Conservation (phyloP, 2,113 vertebrate genomes). For the Octodon degus region DNA sequence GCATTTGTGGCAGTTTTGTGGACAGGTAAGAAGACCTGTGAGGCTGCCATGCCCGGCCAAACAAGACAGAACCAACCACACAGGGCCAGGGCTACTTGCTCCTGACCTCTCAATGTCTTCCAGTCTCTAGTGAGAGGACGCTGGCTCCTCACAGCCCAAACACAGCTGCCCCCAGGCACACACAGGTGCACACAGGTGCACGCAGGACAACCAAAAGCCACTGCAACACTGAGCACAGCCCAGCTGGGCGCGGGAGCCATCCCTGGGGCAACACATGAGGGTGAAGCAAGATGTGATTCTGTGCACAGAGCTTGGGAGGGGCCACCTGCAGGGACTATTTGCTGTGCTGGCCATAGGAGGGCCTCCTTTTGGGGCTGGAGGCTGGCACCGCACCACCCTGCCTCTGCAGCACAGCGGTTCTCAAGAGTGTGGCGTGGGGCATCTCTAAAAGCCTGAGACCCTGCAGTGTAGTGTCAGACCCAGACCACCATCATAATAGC, state of each 20-base stretch:
- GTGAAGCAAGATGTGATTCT: neutral
- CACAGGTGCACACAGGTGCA: accelerated
- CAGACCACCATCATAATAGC: accelerated
- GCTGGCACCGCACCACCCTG: accelerated
- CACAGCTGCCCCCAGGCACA: accelerated
- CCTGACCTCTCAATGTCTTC: accelerated
- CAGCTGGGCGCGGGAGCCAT: neutral
- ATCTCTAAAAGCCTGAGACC: neutral
- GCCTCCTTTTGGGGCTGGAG: neutral
- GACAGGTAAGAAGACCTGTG: accelerated
- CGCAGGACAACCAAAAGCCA: accelerated
- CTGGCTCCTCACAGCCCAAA: neutral
- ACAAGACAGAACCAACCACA: neutral
- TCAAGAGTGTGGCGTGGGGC: too few relatives aligned
- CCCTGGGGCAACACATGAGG: too few relatives aligned
- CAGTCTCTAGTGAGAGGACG: neutral
- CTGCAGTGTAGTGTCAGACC: too few relatives aligned
- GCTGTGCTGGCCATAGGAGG: neutral
- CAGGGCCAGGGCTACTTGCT: accelerated
- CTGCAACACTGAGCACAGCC: accelerated
- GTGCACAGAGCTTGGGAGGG: neutral
- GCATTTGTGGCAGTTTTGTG: neutral
- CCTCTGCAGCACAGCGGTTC: accelerated
- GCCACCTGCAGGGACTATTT: neutral
- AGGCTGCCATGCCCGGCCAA: neutral